Evolutionary conservation across 2,888 invertebrate genomes (phyloP).

Genomic region (Drosophila neutralis): DNA sequence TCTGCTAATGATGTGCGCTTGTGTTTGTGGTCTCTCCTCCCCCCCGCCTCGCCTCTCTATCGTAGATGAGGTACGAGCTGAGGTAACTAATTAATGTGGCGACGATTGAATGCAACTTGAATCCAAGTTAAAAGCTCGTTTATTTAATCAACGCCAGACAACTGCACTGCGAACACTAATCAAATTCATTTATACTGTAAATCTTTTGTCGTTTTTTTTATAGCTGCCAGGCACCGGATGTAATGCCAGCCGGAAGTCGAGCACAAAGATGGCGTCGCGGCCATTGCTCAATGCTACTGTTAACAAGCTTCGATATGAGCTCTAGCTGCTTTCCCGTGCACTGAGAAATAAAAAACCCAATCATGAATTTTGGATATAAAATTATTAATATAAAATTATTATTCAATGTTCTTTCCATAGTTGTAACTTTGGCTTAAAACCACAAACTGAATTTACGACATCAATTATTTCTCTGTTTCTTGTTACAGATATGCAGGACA

Average conservation of each 20-base stretch:
- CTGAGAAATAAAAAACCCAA: not conserved
- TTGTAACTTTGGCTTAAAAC: not conserved
- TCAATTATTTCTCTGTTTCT: not conserved
- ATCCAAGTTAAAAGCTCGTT: conserved; percentile 18
- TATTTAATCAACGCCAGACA: conserved; percentile 33
- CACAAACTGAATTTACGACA: not conserved
- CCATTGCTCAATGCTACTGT: conserved; percentile 28
- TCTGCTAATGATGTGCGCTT: conserved; percentile 69
- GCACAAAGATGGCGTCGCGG: conserved; percentile 51
- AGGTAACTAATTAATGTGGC: conserved; percentile 22
- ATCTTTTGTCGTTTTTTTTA: conserved; percentile 64
- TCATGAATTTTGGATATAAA: not conserved
- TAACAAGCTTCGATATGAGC: conserved; percentile 58
- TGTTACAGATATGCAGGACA: not conserved
- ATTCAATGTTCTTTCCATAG: not conserved
- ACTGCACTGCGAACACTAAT: conserved; percentile 42
- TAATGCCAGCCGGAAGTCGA: conserved; percentile 70
- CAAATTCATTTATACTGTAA: conserved; percentile 71
- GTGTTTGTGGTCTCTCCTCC: conserved; percentile 30
- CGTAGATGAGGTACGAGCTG: not conserved
- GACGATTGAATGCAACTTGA: conserved; percentile 31
- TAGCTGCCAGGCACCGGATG: conserved; percentile 59
- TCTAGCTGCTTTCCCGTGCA: conserved; percentile 19
- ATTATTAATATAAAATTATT: not conserved
- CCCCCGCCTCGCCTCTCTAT: not conserved